Base-by-base conservation (phyloP, 2,113 vertebrate genomes). In the Vombatus ursinus region DNA sequence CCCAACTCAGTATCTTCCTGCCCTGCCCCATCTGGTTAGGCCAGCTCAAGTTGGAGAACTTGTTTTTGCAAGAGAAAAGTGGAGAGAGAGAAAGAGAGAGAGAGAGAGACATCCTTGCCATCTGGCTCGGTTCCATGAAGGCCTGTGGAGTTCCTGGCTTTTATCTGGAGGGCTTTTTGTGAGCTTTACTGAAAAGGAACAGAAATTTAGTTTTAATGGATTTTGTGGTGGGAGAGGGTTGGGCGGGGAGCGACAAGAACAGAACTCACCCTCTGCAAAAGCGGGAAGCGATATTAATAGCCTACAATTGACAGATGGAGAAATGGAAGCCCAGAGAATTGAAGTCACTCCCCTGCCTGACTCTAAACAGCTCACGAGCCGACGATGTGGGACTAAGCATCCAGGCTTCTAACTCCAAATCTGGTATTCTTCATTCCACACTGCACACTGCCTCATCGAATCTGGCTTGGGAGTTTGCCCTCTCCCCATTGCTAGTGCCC, bases 11-110 rank as follows among this genome's bases (percentile, higher is more conserved):
- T 95, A 91, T 94, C 94, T 68, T 95, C 50, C 2, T 0, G 94
- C 61, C 94, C 96, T 95, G 94, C 97, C 97, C 68, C 0, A 94
- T 89, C 98, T 93, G 51, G 98, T 97, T 95, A 9, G 25, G 97
- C 98, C 93, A 94, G 96, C 93, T 97, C 48, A 52, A 61, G 93
- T 52, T 96, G 97, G 93, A 95, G 53, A 97, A 95, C 94, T 2
- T 1, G 92, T 96, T 97, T 96, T 52, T 89, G 95, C 89, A 3
- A 2, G 50, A 31, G 44, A 31, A 10, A 37, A 24, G 31, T 50
- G 12, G 10, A 50, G 47, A 84, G 50, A 53, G 0, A 50, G 57
- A 31, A 5, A 49, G 48, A 49, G 48, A 49, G 48, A 49, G 48
- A 49, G 48, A 49, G 48, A 49, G 48, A 49, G 48, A 49, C 14